Percentiles rank a stretch among this genome's conserved stretches.
Evolutionary conservation across 2,113 vertebrate genomes (phyloP).

Genomic region (Mystacornis crossleyi): DNA sequence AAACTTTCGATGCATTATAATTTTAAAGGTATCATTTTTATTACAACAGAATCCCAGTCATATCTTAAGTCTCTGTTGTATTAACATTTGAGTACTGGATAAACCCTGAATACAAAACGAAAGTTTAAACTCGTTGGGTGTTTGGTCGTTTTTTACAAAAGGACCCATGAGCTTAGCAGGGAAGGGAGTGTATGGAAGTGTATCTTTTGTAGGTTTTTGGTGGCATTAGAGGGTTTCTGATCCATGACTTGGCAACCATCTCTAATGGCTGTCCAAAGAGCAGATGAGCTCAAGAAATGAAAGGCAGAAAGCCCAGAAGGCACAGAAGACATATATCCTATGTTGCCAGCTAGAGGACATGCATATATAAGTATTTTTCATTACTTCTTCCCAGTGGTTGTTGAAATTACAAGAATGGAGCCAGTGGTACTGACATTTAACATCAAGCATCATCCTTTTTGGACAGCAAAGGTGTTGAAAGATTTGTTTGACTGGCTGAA

Average conservation of each 20-base stretch:
- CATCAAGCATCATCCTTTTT: background rate
- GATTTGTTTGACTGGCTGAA: background rate
- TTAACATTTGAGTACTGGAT: background rate
- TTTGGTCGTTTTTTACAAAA: background rate
- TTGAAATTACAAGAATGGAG: background rate
- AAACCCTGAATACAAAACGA: background rate
- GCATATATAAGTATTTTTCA: background rate
- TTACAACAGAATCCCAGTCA: background rate
- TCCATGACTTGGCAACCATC: background rate
- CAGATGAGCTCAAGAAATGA: background rate
- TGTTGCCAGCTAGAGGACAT: background rate
- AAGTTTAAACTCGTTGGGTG: background rate
- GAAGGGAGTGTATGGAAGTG: background rate
- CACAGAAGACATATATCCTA: background rate
- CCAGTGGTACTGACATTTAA: background rate
- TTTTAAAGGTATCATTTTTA: background rate
- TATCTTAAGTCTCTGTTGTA: background rate
- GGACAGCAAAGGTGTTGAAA: background rate
- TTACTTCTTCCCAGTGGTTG: background rate
- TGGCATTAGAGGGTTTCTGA: background rate
- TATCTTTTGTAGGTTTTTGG: background rate
- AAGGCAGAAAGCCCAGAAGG: background rate
- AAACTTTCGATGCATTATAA: background rate
- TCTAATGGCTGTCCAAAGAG: background rate
- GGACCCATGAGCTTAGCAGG: background rate